These are phyloP conservation scores for Ictalurus furcatus DNA, from an alignment of 2,113 vertebrate species.

Conservation along the genomic window DNA sequence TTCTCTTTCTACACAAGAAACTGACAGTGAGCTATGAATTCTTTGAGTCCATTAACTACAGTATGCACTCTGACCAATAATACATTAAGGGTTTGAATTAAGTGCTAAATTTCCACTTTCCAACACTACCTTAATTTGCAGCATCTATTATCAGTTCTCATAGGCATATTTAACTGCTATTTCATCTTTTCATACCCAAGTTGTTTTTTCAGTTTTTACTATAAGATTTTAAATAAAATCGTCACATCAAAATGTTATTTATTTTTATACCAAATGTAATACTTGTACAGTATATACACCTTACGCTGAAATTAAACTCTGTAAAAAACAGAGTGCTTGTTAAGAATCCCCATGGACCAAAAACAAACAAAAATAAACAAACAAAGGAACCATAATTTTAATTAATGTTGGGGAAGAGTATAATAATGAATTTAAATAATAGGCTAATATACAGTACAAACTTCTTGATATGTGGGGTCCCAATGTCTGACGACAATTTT, in stretches of 20 bases:
- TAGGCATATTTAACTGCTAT: not conserved
- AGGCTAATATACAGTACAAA: slow-evolving; percentile 82
- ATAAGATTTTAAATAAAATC: slow-evolving; percentile 52
- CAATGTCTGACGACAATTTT: slow-evolving; percentile 76
- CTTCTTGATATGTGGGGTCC: slow-evolving; percentile 71
- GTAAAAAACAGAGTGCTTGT: slow-evolving; percentile 56
- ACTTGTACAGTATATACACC: slow-evolving; percentile 77
- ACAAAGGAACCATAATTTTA: slow-evolving; percentile 47
- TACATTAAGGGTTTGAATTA: slow-evolving; percentile 26
- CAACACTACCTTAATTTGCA: slow-evolving; percentile 36
- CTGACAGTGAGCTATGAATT: slow-evolving; percentile 17
- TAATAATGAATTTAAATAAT: slow-evolving; percentile 62
- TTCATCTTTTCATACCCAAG: slow-evolving; percentile 11
- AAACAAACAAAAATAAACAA: slow-evolving; percentile 40
- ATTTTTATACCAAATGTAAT: slow-evolving; percentile 69
- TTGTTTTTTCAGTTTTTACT: slow-evolving; percentile 58
- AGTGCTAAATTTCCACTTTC: slow-evolving; percentile 34
- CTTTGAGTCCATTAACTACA: slow-evolving; percentile 26
- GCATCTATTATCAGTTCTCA: slow-evolving; percentile 29
- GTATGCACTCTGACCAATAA: slow-evolving; percentile 39
- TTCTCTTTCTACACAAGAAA: slow-evolving; percentile 30
- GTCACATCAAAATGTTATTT: slow-evolving; percentile 59
- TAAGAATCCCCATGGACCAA: slow-evolving; percentile 60
- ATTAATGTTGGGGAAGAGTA: slow-evolving; percentile 51
- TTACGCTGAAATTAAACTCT: slow-evolving; percentile 60